Evolutionary conservation across 1,140 invertebrate species (phyloP).

Genomic region (Tetraneura akinire): DNA sequence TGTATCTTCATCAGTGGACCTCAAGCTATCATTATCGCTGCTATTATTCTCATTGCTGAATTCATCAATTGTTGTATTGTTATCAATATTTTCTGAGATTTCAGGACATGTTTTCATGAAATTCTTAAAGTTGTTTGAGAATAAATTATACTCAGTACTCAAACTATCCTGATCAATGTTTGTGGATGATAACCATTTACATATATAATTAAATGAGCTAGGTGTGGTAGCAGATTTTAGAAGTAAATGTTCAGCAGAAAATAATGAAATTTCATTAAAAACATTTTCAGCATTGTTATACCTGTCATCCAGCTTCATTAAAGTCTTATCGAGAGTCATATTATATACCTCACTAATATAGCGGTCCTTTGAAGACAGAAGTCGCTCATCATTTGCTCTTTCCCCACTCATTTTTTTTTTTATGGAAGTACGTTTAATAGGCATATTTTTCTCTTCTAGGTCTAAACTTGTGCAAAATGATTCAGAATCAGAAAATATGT

Average conservation of each 20-base stretch:
- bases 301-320: slow-evolving; percentile 1
- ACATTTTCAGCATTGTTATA: background rate
- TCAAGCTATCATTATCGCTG: background rate
- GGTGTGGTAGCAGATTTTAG: slow-evolving; percentile 4
- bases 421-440: background rate
- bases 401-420: slow-evolving; percentile 4
- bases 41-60: background rate
- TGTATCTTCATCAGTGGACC: background rate
- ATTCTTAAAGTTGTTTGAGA: background rate
- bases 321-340: background rate
- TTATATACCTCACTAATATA: slow-evolving; percentile 13
- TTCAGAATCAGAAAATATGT: slow-evolving; percentile 10
- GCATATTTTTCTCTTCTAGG: slow-evolving; percentile 1
- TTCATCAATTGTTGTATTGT: slow-evolving; percentile 8
- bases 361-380: background rate
- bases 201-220: background rate
- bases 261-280: background rate
- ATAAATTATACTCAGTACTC: background rate
- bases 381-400: background rate
- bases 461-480: slow-evolving; percentile 1
- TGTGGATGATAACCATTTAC: background rate
- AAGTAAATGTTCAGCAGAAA: slow-evolving; percentile 25
- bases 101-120: slow-evolving; percentile 9
- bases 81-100: background rate
- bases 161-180: background rate